These are phyloP conservation scores for Cydia fagiglandana DNA, from an alignment of 1,140 invertebrate species.

Conservation along the genomic window DNA sequence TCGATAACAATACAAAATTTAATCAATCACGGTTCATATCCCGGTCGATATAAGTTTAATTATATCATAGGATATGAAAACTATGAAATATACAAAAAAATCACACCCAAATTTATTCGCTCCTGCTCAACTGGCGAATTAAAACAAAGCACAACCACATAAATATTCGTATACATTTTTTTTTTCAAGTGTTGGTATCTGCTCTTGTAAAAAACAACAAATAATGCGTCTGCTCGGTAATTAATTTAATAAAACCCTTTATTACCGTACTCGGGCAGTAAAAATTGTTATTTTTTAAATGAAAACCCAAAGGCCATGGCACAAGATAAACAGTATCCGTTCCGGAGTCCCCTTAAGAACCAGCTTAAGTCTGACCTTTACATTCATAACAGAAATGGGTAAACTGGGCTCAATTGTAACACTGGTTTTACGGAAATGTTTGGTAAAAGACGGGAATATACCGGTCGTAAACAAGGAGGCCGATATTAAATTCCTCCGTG, in stretches of 20 bases:
- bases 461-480: conserved; percentile 10
- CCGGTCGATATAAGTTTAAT: no score
- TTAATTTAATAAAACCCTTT: conserved; percentile 10
- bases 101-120: no score
- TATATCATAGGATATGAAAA: no score
- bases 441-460: conserved; percentile 6
- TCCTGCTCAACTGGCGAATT: no score
- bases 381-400: background rate
- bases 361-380: background rate
- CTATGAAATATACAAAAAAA: no score
- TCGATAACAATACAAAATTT: no score
- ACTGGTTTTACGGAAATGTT: background rate
- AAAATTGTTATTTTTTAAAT: conserved; percentile 1
- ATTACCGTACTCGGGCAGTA: conserved; percentile 3
- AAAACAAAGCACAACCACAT: no score
- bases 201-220: background rate
- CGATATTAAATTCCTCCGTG: conserved; percentile 27
- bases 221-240: background rate
- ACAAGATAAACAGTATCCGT: conserved; percentile 4
- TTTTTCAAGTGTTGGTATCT: background rate
- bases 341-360: background rate
- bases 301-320: background rate
- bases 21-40: no score
- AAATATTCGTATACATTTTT: background rate
- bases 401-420: background rate